These are phyloP conservation scores for Diarsia rubi DNA, from an alignment of 2,888 invertebrate genomes.

Conservation along the genomic window DNA sequence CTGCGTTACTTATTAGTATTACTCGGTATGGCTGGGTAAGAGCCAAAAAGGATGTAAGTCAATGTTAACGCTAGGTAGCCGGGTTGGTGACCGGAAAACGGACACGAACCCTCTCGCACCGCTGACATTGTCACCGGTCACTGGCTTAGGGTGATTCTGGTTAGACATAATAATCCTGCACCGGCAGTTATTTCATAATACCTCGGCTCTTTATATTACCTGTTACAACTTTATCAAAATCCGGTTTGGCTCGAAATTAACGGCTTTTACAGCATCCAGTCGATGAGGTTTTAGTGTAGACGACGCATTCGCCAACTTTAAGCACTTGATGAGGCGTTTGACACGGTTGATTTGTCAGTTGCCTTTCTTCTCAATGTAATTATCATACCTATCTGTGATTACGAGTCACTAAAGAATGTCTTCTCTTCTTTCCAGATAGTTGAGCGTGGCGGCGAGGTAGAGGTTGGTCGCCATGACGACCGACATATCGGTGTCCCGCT, in stretches of 20 bases:
- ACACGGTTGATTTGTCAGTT: neutral
- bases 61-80: conserved; percentile 32
- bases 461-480: conserved; percentile 95
- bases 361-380: neutral
- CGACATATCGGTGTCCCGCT: conserved; percentile 99
- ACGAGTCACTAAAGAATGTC: conserved; percentile 23
- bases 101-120: conserved; percentile 13
- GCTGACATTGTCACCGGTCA: conserved; percentile 38
- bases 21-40: conserved; percentile 9
- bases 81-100: conserved; percentile 47
- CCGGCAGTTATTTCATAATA: conserved; percentile 2
- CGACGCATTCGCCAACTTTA: neutral
- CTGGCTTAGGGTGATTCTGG: conserved; percentile 35
- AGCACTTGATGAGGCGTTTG: neutral
- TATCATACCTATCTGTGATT: neutral
- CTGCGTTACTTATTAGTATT: neutral
- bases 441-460: conserved; percentile 87
- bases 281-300: neutral
- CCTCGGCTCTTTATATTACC: conserved; percentile 1
- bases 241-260: conserved; percentile 32
- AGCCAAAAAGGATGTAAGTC: conserved; percentile 38
- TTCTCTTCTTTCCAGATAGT: conserved; percentile 78
- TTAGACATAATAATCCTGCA: conserved; percentile 9
- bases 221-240: conserved; percentile 13
- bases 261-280: neutral